Evolutionary conservation across 2,113 vertebrate species (phyloP), one percentile per base, ranked within the genome.

Genomic region (Odobenus rosmarus): DNA sequence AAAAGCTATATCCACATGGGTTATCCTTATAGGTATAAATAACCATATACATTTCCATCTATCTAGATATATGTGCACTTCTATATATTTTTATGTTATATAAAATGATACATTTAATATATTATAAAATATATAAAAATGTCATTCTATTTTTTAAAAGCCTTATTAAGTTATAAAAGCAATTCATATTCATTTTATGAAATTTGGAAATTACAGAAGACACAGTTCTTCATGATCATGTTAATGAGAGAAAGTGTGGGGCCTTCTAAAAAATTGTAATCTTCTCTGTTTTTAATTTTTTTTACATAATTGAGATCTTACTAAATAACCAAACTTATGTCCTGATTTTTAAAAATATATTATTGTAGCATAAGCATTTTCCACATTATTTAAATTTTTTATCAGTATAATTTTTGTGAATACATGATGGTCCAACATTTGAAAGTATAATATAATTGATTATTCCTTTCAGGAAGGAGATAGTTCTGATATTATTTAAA

Each of bases 181-280:
- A 83, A 12, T 67, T 21, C 1, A 4, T 57, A 59, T 16, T 80
- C 51, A 36, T 76, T 90, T n/a, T 93, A 3, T 80, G 87, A 79
- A 14, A 62, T 46, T 93, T 96, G 39, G 21, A 84, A 94, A n/a
- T 88, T 84, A 76, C 3, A 82, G n/a, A 82, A 87, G 53, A 82
- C 57, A 33, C 31, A 59, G 26, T 4, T 69, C 46, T 21, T 91
- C 23, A 71, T 71, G 36, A 55, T 74, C 24, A 91, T 10, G 81
- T 1, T 67, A 57, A 51, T 59, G 61, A 42, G 53, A 93, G 31
- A 90, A 95, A 82, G 11, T 67, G 26, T 92, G 24, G 61, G 6
- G 18, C 19, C 36, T 87, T 82, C 46, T 31, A 4, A 79, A 67
- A 72, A 19, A 3, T 5, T 39, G 61, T 90, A 77, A 1, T 49